Evolutionary conservation across 1,140 invertebrate species (phyloP).

Genomic region (Zaprionus inermis): DNA sequence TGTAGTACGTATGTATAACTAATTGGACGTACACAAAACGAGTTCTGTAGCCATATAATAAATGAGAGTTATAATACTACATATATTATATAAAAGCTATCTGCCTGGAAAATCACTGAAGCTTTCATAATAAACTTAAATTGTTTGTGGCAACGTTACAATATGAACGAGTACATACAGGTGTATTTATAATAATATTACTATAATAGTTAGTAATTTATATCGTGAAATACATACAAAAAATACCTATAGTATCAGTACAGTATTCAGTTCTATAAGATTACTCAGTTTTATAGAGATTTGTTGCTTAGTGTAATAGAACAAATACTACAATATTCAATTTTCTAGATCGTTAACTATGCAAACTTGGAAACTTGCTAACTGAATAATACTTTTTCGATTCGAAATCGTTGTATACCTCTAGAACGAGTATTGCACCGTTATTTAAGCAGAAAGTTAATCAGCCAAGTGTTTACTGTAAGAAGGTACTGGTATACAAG

Average conservation of each 20-base stretch:
- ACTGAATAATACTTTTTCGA: slow-evolving; percentile 1
- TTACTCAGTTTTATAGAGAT: neutral
- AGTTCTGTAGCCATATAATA: slow-evolving; percentile 51
- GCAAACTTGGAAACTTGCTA: neutral
- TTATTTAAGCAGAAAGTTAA: neutral
- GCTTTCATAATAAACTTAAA: slow-evolving; percentile 20
- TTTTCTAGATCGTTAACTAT: slow-evolving; percentile 6
- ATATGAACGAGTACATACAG: neutral
- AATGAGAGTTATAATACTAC: slow-evolving; percentile 11
- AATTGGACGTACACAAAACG: slow-evolving; percentile 41
- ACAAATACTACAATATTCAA: neutral
- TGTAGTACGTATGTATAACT: slow-evolving; percentile 2
- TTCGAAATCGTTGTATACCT: neutral
- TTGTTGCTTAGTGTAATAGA: neutral
- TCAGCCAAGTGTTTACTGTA: neutral
- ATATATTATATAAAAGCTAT: slow-evolving; percentile 36
- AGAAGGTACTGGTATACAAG: too few species aligned
- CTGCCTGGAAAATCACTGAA: slow-evolving; percentile 65
- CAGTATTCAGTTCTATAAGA: neutral
- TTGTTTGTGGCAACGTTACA: slow-evolving; percentile 9
- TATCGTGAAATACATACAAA: neutral
- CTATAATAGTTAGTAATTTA: neutral
- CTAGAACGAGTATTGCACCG: neutral
- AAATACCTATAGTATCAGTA: too few species aligned
- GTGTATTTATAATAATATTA: neutral